phyloP scores from a whole-genome alignment of 2,113 vertebrate genomes.

The Tychaedon coryphoeus region DNA sequence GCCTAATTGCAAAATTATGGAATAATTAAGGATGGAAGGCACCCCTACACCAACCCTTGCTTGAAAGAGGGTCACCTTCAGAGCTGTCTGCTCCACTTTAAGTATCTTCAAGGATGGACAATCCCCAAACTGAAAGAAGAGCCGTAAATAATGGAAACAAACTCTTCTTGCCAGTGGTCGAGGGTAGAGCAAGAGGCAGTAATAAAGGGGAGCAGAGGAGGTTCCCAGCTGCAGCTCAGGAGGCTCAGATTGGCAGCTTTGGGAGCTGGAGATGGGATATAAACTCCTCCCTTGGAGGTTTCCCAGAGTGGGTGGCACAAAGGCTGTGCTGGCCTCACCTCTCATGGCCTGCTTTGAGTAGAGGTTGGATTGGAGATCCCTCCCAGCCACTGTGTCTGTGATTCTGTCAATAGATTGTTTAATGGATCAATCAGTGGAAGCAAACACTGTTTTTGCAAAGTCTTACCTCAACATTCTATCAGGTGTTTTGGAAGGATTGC shows the following conservation, averaged over 20 bases:
- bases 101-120: neutral
- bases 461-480: neutral
- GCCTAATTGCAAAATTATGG: neutral
- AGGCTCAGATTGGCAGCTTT: neutral
- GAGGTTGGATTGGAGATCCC: neutral
- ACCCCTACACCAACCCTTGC: neutral
- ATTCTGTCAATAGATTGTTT: neutral
- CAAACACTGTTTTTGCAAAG: neutral
- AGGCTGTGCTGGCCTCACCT: neutral
- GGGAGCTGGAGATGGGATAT: neutral
- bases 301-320: neutral
- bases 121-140: neutral
- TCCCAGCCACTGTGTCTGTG: neutral
- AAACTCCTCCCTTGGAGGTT: neutral
- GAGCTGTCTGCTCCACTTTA: neutral
- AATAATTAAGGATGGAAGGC: neutral
- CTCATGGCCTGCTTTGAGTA: neutral
- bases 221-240: neutral
- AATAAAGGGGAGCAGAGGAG: neutral
- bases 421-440: neutral
- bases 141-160: neutral
- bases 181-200: neutral
- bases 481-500: neutral
- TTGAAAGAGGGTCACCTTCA: neutral
- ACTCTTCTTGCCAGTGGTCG: neutral